phyloP scores from a whole-genome alignment of 2,888 invertebrate genomes.

The Xylophagus ater region DNA sequence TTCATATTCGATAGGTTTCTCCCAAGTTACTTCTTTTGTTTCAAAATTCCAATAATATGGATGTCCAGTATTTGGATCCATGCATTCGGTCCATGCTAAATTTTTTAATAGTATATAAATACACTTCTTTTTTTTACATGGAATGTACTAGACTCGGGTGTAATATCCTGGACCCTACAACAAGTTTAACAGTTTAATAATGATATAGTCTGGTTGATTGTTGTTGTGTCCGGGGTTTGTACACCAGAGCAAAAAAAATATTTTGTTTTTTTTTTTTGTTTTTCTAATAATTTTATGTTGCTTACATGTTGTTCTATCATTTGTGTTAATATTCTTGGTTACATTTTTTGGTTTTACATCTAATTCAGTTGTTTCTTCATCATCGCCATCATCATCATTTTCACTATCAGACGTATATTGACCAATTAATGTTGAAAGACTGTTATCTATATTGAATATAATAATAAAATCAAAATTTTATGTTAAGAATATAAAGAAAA shows the following conservation, averaged over 20 bases:
- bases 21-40: conserved; percentile 55
- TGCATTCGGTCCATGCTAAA: conserved; percentile 53
- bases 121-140: too few species aligned
- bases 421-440: conserved; percentile 13
- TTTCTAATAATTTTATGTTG: neutral
- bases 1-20: conserved; percentile 43
- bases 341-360: neutral
- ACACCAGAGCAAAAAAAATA: too few species aligned
- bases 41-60: conserved; percentile 54
- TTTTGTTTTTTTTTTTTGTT: neutral
- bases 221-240: too few species aligned
- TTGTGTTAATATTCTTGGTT: neutral
- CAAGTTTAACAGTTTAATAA: too few species aligned
- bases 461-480: too few species aligned
- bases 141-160: too few species aligned
- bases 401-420: conserved; percentile 18
- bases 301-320: neutral
- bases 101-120: too few species aligned
- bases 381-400: conserved; percentile 12
- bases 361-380: neutral
- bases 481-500: too few species aligned
- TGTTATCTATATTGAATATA: too few species aligned
- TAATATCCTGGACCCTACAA: too few species aligned
- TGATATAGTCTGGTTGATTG: too few species aligned
- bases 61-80: conserved; percentile 48